These are phyloP conservation scores for Clarias fuscus DNA, from an alignment of 2,797 vertebrate genomes.

Conservation along the genomic window DNA sequence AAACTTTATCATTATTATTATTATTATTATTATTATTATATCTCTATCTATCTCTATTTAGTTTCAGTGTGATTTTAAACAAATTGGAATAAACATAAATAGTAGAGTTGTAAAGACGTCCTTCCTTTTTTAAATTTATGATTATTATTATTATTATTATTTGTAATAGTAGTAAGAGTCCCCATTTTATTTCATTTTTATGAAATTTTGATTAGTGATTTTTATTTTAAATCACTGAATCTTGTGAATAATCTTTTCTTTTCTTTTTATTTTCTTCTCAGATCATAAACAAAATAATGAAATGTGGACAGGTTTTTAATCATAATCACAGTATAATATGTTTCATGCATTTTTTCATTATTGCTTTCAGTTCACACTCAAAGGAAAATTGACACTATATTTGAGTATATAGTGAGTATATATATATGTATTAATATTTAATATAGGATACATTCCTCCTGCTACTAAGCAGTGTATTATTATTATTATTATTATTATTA, in stretches of 20 bases:
- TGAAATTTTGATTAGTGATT: too few species aligned
- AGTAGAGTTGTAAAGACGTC: background rate
- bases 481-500: slow-evolving; percentile 16
- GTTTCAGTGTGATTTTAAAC: background rate
- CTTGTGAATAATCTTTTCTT: background rate
- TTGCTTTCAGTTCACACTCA: slow-evolving; percentile 25
- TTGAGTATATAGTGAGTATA: slow-evolving; percentile 59
- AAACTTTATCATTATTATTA: slow-evolving; percentile 48
- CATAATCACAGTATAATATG: background rate
- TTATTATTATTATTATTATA: slow-evolving; percentile 25
- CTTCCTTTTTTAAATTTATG: background rate
- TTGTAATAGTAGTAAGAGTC: too few species aligned
- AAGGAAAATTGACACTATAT: slow-evolving; percentile 48
- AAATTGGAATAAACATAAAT: background rate
- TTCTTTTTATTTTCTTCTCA: background rate
- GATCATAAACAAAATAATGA: slow-evolving; percentile 12
- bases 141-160: too few species aligned
- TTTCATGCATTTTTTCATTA: slow-evolving; percentile 30
- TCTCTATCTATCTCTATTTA: background rate
- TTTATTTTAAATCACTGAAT: background rate
- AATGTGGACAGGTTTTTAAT: background rate
- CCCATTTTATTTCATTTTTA: background rate
- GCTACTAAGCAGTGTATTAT: background rate
- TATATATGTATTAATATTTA: slow-evolving; percentile 41
- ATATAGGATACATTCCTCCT: slow-evolving; percentile 24